Conservation (phyloP, 2,113 vertebrate species). For the Monarcha castaneiventris region DNA sequence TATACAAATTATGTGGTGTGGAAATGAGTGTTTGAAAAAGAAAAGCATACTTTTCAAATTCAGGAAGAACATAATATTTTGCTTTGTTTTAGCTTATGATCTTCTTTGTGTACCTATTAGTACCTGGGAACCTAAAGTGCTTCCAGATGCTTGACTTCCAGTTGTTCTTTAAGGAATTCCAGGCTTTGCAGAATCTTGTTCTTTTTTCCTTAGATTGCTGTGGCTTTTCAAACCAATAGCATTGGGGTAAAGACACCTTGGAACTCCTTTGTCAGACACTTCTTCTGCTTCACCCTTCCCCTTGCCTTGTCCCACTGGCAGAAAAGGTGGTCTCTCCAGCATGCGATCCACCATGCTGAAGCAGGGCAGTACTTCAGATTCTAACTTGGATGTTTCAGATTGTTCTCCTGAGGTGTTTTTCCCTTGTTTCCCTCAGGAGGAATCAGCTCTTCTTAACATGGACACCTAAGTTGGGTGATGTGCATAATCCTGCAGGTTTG, state of each 20-base stretch:
- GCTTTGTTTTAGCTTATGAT: conserved; percentile 1
- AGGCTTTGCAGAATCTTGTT: not conserved
- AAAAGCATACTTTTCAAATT: conserved; percentile 19
- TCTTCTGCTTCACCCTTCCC: not conserved
- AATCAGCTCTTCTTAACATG: not conserved
- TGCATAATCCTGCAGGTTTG: not conserved
- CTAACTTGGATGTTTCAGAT: not conserved
- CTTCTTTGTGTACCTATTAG: not conserved
- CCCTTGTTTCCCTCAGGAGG: not conserved
- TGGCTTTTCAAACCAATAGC: not conserved
- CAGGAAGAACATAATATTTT: conserved; percentile 26
- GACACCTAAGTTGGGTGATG: not conserved
- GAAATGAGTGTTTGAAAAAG: conserved; percentile 29
- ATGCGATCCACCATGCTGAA: not conserved
- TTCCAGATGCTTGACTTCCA: conserved; percentile 37
- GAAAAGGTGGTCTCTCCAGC: not conserved
- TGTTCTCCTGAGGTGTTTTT: not conserved
- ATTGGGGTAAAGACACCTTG: rapidly evolving
- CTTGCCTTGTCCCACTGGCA: not conserved
- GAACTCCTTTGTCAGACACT: not conserved
- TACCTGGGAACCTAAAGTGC: conserved; percentile 24
- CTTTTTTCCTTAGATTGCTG: not conserved
- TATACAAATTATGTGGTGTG: not conserved
- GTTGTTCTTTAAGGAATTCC: not conserved
- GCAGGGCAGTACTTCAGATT: not conserved